These are phyloP conservation scores for Acanthisitta chloris DNA, from an alignment of 2,113 vertebrate species.

Conservation along the genomic window DNA sequence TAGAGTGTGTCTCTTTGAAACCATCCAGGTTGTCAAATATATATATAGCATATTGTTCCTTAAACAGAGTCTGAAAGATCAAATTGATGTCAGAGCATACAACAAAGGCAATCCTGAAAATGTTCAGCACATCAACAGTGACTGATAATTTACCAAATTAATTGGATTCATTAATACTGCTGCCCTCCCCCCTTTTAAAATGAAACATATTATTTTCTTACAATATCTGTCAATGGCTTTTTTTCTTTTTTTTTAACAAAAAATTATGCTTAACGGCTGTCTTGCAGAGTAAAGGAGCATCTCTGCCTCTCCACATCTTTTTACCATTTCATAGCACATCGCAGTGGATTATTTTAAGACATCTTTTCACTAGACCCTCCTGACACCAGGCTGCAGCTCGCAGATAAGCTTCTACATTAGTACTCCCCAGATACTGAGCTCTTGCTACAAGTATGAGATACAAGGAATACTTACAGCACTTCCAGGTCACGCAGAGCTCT, in stretches of 20 bases:
- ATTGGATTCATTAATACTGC: not conserved
- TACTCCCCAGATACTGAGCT: slow-evolving; percentile 39
- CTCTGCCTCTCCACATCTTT: not conserved
- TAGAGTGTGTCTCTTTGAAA: not conserved
- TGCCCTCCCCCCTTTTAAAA: not conserved
- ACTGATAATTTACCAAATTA: not conserved
- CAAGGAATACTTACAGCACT: slow-evolving; percentile 90
- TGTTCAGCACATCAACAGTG: not conserved
- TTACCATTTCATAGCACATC: not conserved
- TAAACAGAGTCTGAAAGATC: not conserved
- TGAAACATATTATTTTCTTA: not conserved
- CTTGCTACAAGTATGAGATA: slow-evolving; percentile 49
- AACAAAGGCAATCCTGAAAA: slow-evolving; percentile 12
- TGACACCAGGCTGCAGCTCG: slow-evolving; percentile 22
- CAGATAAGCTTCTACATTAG: slow-evolving; percentile 44
- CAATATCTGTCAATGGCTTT: not conserved
- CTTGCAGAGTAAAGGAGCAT: not conserved
- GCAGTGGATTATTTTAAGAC: slow-evolving; percentile 25
- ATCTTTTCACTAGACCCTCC: slow-evolving; percentile 8
- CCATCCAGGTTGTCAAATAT: not conserved
- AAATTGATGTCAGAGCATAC: not conserved
- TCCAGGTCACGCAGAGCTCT: slow-evolving; percentile 94
- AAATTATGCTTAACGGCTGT: not conserved
- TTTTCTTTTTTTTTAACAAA: not conserved
- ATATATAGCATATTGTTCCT: not conserved